phyloP scores from a whole-genome alignment of 2,888 invertebrate species.

The Aelia acuminata region DNA sequence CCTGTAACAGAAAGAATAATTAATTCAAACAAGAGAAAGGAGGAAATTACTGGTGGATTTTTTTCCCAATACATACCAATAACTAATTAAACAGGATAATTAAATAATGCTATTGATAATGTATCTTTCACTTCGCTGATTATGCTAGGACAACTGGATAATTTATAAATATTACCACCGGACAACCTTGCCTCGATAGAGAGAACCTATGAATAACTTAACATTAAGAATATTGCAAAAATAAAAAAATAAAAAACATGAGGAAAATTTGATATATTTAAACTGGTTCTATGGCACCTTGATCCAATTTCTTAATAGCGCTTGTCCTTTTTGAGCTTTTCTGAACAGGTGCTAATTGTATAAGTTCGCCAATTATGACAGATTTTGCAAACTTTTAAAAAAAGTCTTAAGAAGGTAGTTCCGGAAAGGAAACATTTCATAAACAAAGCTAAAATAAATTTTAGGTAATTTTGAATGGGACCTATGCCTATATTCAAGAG shows the following conservation, averaged over 20 bases:
- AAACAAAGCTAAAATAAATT: too few relatives aligned
- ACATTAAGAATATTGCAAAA: not conserved
- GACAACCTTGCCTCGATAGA: not conserved
- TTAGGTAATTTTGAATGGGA: too few relatives aligned
- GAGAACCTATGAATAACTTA: not conserved
- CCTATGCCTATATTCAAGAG: too few relatives aligned
- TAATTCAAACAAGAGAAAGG: not conserved
- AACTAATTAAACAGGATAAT: too few relatives aligned
- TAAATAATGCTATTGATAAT: too few relatives aligned
- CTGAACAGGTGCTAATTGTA: not conserved
- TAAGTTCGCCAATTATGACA: too few relatives aligned
- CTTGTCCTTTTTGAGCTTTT: not conserved
- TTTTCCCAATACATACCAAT: too few relatives aligned
- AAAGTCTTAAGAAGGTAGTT: too few relatives aligned
- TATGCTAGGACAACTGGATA: not conserved
- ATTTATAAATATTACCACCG: not conserved
- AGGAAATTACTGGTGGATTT: not conserved
- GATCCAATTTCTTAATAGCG: not conserved
- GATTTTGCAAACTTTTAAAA: too few relatives aligned
- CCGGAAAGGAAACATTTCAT: too few relatives aligned
- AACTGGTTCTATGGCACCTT: not conserved
- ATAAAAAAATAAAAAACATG: not conserved
- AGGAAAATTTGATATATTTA: not conserved
- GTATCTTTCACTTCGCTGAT: not conserved
- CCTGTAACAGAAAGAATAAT: not conserved